These are phyloP conservation scores for Petrocephalus schoutedeni DNA, from an alignment of 2,797 vertebrate species.

Conservation along the genomic window DNA sequence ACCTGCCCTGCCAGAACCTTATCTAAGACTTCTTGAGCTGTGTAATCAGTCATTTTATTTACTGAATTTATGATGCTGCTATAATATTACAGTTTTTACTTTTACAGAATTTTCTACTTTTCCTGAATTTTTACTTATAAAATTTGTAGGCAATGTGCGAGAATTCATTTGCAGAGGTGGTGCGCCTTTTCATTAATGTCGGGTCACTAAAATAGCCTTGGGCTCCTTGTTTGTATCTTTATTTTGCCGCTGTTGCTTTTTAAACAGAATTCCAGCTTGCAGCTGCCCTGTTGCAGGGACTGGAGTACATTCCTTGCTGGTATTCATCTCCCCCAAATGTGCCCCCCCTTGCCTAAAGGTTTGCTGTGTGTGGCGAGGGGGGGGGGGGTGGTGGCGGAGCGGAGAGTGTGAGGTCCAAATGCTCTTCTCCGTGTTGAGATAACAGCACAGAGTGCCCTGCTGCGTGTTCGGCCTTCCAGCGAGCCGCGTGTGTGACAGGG, in stretches of 20 bases:
- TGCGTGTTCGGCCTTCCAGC: not conserved
- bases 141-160: not conserved
- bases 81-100: not conserved
- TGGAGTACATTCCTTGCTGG: not conserved
- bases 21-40: not conserved
- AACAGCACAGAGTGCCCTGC: not conserved
- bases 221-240: not conserved
- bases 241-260: not conserved
- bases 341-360: not conserved
- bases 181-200: not conserved
- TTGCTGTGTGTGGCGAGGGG: not conserved
- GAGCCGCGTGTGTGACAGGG: not conserved
- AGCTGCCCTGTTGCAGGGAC: too few relatives aligned
- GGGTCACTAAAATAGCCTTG: not conserved
- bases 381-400: not conserved
- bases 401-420: not conserved
- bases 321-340: not conserved
- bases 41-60: not conserved
- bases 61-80: not conserved
- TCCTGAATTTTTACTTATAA: not conserved
- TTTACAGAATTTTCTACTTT: not conserved
- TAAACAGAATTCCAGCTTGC: not conserved
- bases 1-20: not conserved
- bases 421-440: not conserved
- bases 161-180: not conserved